These are phyloP conservation scores for Rafetus swinhoei DNA, from an alignment of 2,113 vertebrate species.

Conservation along the genomic window DNA sequence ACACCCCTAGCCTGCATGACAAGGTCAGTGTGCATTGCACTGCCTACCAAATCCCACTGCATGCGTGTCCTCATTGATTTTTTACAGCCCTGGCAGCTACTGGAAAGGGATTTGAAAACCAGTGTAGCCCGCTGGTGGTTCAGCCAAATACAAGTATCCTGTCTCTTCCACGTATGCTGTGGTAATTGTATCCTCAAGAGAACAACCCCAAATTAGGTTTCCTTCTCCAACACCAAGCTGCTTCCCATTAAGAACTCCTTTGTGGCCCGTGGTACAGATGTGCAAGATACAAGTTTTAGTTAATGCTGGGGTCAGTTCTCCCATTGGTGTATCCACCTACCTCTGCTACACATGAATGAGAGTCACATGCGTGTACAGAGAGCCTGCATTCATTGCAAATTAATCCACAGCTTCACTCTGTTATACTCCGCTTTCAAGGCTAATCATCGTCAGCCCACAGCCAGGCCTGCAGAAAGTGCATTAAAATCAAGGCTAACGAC, in stretches of 20 bases:
- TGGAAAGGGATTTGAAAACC: background rate
- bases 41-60: background rate
- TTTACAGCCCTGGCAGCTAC: background rate
- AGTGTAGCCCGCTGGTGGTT: background rate
- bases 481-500: background rate
- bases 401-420: background rate
- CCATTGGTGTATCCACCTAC: background rate
- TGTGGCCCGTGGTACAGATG: background rate
- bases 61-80: background rate
- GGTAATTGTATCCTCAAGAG: background rate
- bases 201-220: background rate
- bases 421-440: background rate
- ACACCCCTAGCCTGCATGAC: background rate
- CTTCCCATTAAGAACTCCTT: background rate
- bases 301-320: background rate
- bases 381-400: background rate
- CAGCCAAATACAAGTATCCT: background rate
- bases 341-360: rapidly evolving
- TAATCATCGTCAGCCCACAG: background rate
- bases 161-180: background rate
- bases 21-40: background rate
- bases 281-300: background rate
- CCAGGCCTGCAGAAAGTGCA: background rate
- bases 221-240: background rate
- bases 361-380: background rate